Base-by-base conservation (phyloP, 92 coral and sea anemone species). In the Scolanthus callimorphus region DNA sequence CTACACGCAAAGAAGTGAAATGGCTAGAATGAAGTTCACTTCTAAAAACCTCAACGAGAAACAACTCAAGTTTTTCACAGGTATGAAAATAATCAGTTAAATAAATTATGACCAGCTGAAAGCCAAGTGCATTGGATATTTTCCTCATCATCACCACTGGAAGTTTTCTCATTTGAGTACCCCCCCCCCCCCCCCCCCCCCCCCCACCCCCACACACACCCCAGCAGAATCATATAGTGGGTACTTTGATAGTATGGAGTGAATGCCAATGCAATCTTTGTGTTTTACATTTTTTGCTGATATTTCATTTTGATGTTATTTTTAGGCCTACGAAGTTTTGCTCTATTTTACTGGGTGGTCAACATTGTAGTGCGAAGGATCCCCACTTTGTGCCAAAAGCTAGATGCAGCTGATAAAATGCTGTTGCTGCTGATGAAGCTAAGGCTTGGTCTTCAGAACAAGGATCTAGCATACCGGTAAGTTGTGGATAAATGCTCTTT, bases 391-490 rank as follows among this genome's bases (percentile, higher is more conserved):
- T 53, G 48, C 49, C 51, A 65, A 23, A 53, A 51, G 51, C 57
- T 65, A 34, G 54, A 25, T 53, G 46, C 27, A 30, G 62, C 20
- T 51, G 73, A 65, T 49, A 65, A 65, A 49, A 51, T 60, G 39
- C 46, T 60, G 68, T 60, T 71, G 59, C 38, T 71, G 50, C 68
- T 71, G 37, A 71, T 71, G 78, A 71, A 71, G 45, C 68, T 59
- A 51, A 60, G 59, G 54, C 49, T 60, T 47, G 78, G 78, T 47
- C 43, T 51, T 25, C 68, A 59, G 54, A 71, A 71, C 46, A 71
- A 50, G 55, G 78, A 61, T 54, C 55, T 61, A 24, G 70, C 78
- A 59, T 61, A 21, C 53, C 52, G 73, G 73, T 56, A 28, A n/a
- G n/a, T n/a, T n/a, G n/a, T n/a, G n/a, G n/a, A n/a, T n/a, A n/a